Conservation (phyloP, 2,113 vertebrate species). For the Sisor rabdophorus region DNA sequence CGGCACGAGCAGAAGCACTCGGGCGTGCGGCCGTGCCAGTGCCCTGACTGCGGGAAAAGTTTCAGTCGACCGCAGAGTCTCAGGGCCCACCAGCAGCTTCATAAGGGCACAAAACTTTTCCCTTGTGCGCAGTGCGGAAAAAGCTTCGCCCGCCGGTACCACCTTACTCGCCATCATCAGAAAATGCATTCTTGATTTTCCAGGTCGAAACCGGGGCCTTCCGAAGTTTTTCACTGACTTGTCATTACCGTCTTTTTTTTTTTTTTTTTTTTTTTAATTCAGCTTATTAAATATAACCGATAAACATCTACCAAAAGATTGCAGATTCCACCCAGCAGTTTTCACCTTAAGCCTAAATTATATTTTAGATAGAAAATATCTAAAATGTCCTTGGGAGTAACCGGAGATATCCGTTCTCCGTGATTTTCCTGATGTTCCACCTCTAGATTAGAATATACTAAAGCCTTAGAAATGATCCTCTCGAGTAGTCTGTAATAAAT, state of each 20-base stretch:
- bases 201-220: background rate
- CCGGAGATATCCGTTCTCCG: background rate
- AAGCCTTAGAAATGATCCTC: background rate
- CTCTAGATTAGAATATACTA: background rate
- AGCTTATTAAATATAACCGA: background rate
- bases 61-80: conserved; percentile 75
- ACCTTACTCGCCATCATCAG: conserved; percentile 71
- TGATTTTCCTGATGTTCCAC: conserved; percentile 4
- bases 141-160: conserved; percentile 72
- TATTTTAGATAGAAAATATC: conserved; percentile 8
- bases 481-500: background rate
- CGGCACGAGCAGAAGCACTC: conserved; percentile 74
- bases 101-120: conserved; percentile 69
- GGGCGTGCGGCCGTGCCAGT: conserved; percentile 66
- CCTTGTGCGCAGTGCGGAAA: conserved; percentile 70
- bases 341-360: background rate
- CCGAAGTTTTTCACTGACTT: background rate
- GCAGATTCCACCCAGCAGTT: background rate
- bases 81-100: conserved; percentile 71
- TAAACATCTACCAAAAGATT: background rate
- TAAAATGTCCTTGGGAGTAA: background rate
- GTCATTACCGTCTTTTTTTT: background rate
- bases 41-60: conserved; percentile 69
- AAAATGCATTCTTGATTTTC: conserved; percentile 67
- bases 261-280: background rate